Evolutionary conservation across 92 coral and sea anemone species (phyloP), one percentile per base, ranked within the genome.

Genomic region (Desmophyllum pertusum): DNA sequence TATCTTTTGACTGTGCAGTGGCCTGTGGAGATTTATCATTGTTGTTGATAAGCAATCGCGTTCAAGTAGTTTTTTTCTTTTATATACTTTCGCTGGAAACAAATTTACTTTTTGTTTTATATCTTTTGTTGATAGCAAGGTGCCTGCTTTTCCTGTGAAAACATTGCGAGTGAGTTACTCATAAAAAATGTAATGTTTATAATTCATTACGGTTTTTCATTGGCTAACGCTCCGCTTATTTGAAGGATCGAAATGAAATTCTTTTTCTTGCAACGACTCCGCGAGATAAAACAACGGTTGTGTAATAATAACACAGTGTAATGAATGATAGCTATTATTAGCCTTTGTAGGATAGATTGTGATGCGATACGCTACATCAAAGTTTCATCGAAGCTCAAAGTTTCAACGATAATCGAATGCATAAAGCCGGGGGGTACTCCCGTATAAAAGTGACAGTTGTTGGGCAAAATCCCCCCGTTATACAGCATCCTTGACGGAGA

Each of bases 161-260:
- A 35, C 41, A 38, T 59, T 40, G 38, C 6, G 57, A 39, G 18
- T 4, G 10, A 17, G 53, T 11, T 37, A 41, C 52, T 77, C 81
- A 77, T 77, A 37, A 77, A 77, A 77, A 57, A 61, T 77, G 81
- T 17, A 77, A 77, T 38, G 52, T 23, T 57, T 57, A 38, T 65
- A 29, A 55, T 37, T 11, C 21, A 5, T 15, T 77, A 31, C 18
- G n/a, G n/a, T 0, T 76, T 76, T 76, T 0, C 15, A 35, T 52
- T 52, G 45, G 31, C 29, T 76, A 51, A 21, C 42, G 36, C 23
- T 8, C 27, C 7, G 10, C 45, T 30, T 23, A 37, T 35, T 36
- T 27, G 65, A 59, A 6, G 65, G 65, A 10, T 10, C 1, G n/a
- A 68, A 67, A 10, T 9, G 25, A 33, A 14, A 23, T 57, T n/a